A percentile compares a stretch with the other conserved stretches of the same genome.
These are phyloP conservation scores for Arctocebus calabarensis DNA, from an alignment of 2,797 vertebrate genomes.

Conservation along the genomic window DNA sequence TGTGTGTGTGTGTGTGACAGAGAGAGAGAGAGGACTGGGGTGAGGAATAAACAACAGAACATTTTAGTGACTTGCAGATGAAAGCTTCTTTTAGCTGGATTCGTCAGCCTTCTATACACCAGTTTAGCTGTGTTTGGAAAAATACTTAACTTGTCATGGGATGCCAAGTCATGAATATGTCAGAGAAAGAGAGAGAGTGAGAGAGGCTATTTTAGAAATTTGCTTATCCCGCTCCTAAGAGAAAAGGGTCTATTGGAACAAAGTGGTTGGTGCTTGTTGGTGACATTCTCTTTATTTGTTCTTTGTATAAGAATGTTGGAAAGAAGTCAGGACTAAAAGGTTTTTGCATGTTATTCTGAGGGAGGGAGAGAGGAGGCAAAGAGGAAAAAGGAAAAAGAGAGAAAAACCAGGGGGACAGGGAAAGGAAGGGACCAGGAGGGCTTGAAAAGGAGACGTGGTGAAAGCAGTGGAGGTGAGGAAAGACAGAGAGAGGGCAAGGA, in stretches of 20 bases:
- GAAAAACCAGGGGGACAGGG: background rate
- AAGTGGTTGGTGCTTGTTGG: background rate
- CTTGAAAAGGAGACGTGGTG: background rate
- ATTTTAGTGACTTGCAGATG: slow-evolving; percentile 71
- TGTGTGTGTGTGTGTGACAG: too few species aligned
- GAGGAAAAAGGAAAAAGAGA: background rate
- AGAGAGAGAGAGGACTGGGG: background rate
- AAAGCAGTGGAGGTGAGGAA: background rate
- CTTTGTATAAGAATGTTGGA: background rate
- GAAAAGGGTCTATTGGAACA: slow-evolving; percentile 62
- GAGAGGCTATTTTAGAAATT: background rate
- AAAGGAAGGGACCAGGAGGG: background rate
- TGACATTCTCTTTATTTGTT: slow-evolving; percentile 29
- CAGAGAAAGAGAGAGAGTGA: background rate
- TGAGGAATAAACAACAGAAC: slow-evolving; percentile 72
- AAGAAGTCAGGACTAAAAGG: slow-evolving; percentile 43
- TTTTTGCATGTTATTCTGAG: background rate
- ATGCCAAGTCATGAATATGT: slow-evolving; percentile 78
- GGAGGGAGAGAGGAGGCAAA: background rate
- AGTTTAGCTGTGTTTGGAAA: slow-evolving; percentile 81
- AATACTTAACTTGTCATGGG: slow-evolving; percentile 69
- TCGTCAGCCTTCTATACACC: slow-evolving; percentile 75
- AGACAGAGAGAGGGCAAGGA: background rate
- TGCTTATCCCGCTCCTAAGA: background rate
- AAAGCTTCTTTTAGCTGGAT: slow-evolving; percentile 75